Conservation (phyloP, 2,113 vertebrate genomes). For the Dicaeum eximium region DNA sequence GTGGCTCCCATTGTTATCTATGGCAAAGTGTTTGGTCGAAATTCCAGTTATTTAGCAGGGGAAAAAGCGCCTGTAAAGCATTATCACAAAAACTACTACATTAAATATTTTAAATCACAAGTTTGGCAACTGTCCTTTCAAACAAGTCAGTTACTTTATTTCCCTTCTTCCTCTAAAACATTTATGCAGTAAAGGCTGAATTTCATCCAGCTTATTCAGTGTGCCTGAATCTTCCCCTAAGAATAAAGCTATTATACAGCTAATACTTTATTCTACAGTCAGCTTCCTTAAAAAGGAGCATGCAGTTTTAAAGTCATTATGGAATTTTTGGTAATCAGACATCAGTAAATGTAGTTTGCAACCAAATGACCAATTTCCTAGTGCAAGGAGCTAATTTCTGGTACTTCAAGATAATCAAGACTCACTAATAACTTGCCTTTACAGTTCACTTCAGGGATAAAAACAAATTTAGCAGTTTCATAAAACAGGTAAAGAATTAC, state of each 20-base stretch:
- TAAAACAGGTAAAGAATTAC: background rate
- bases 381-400: background rate
- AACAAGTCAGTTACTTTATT: background rate
- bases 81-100: background rate
- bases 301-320: background rate
- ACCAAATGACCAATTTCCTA: background rate
- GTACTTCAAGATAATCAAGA: background rate
- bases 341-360: background rate
- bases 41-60: background rate
- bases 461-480: background rate
- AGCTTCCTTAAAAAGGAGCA: background rate
- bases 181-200: background rate
- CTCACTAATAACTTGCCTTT: background rate
- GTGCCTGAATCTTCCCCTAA: background rate
- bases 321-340: background rate
- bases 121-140: background rate
- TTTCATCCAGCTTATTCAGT: background rate
- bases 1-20: background rate
- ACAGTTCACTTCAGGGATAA: background rate
- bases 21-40: background rate
- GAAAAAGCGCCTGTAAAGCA: background rate
- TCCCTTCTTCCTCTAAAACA: background rate
- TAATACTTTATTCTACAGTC: background rate
- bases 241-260: background rate
- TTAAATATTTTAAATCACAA: background rate